Conservation (phyloP, 2,888 invertebrate species). For the Nomada lathburiana region DNA sequence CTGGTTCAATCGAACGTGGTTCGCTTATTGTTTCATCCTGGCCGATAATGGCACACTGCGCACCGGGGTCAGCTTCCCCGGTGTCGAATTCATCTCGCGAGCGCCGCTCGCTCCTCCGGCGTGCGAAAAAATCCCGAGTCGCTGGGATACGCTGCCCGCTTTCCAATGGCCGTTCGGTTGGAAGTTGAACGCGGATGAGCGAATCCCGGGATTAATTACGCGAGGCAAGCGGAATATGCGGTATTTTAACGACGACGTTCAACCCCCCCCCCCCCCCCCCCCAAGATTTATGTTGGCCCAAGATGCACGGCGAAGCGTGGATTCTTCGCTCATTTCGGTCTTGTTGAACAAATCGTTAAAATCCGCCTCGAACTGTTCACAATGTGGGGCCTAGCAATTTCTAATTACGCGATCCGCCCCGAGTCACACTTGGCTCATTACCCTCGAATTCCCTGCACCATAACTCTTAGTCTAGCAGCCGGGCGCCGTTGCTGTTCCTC, state of each 20-base stretch:
- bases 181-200: constrained; percentile 1
- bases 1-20: not conserved
- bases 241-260: constrained; percentile 54
- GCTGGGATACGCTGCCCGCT: constrained; percentile 18
- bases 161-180: constrained; percentile 2
- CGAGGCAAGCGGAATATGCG: constrained; percentile 31
- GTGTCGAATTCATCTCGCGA: not conserved
- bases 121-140: constrained; percentile 33
- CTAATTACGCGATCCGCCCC: constrained; percentile 61
- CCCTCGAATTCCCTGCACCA: constrained; percentile 43
- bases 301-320: constrained; percentile 18
- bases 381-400: constrained; percentile 41
- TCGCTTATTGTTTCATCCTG: no score
- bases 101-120: no score
- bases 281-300: constrained; percentile 41
- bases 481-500: not conserved
- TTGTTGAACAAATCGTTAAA: constrained; percentile 57
- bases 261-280: not conserved
- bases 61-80: constrained; percentile 2
- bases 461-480: constrained; percentile 41
- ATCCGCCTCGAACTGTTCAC: constrained; percentile 15
- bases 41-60: not conserved
- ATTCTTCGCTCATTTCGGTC: constrained; percentile 34
- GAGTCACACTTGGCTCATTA: constrained; percentile 55
- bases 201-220: constrained; percentile 48